Evolutionary conservation across 2,888 invertebrate genomes (phyloP).

Genomic region (Masnerella sp.): DNA sequence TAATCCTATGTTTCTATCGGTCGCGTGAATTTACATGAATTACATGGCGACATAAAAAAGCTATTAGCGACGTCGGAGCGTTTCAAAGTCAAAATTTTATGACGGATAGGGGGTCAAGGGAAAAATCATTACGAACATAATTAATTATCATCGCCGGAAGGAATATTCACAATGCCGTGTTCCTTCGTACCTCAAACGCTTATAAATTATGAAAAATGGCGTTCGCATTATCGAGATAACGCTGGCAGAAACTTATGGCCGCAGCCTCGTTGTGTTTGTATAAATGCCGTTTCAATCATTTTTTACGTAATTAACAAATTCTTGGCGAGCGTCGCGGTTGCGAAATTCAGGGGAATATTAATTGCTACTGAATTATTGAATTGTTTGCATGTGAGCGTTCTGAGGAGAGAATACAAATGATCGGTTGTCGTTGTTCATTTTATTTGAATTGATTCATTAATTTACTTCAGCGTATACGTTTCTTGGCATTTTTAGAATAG

Average conservation of each 20-base stretch:
- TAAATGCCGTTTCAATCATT: constrained; percentile 25
- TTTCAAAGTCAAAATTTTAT: constrained; percentile 39
- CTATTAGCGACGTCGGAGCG: too few relatives aligned
- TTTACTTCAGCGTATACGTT: too few relatives aligned
- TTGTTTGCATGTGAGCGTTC: constrained; percentile 1
- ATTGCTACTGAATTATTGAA: constrained; percentile 24
- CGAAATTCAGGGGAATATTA: constrained; percentile 10
- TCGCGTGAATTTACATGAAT: too few relatives aligned
- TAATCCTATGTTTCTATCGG: too few relatives aligned
- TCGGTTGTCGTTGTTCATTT: not conserved
- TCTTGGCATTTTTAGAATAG: too few relatives aligned
- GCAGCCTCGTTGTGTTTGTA: constrained; percentile 6
- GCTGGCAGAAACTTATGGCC: constrained; percentile 36
- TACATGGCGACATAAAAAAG: too few relatives aligned
- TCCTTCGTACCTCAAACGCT: constrained; percentile 27
- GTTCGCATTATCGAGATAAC: constrained; percentile 43
- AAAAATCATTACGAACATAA: constrained; percentile 40
- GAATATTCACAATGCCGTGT: constrained; percentile 37
- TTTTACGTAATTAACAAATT: constrained; percentile 43
- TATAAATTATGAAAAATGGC: constrained; percentile 53
- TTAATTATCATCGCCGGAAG: constrained; percentile 52
- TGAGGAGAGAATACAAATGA: not conserved
- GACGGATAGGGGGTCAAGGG: constrained; percentile 42
- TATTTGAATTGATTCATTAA: too few relatives aligned
- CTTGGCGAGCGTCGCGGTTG: constrained; percentile 15